A percentile compares a stretch with the other conserved stretches of the same genome.
Conservation (phyloP, 2,797 vertebrate genomes). For the Pangasius djambal region DNA sequence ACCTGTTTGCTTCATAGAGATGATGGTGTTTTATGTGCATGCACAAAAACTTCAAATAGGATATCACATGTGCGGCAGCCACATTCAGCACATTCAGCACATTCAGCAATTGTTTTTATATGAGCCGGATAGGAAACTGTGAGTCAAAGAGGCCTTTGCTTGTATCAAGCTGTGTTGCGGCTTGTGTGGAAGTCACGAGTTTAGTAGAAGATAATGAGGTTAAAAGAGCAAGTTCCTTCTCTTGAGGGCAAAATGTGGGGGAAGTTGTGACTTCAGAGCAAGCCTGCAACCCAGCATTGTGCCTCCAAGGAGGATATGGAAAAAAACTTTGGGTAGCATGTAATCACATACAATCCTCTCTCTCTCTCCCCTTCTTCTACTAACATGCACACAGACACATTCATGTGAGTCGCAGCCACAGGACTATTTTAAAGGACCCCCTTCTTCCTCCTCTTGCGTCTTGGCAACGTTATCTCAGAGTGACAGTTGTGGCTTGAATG, state of each 20-base stretch:
- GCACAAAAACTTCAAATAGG: conserved; percentile 45
- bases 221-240: conserved; percentile 61
- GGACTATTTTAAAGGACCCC: conserved; percentile 72
- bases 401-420: conserved; percentile 70
- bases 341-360: conserved; percentile 29
- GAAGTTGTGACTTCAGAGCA: conserved; percentile 66
- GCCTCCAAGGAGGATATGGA: conserved; percentile 66
- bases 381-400: conserved; percentile 49
- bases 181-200: conserved; percentile 52
- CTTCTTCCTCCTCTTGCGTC: conserved; percentile 45
- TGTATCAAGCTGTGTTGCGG: conserved; percentile 54
- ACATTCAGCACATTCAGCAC: conserved; percentile 25
- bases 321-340: conserved; percentile 51
- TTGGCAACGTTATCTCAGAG: conserved; percentile 75
- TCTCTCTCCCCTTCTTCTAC: conserved; percentile 46
- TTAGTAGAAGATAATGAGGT: conserved; percentile 53
- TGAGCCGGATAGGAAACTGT: conserved; percentile 56
- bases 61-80: conserved; percentile 46
- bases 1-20: conserved; percentile 20
- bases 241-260: conserved; percentile 63
- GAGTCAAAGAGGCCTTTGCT: conserved; percentile 49
- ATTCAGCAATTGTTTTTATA: conserved; percentile 47
- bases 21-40: conserved; percentile 32
- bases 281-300: conserved; percentile 58
- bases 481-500: conserved; percentile 81